Evolutionary conservation across 2,113 vertebrate genomes (phyloP).

Genomic region (Poeciliopsis turrubarensis): DNA sequence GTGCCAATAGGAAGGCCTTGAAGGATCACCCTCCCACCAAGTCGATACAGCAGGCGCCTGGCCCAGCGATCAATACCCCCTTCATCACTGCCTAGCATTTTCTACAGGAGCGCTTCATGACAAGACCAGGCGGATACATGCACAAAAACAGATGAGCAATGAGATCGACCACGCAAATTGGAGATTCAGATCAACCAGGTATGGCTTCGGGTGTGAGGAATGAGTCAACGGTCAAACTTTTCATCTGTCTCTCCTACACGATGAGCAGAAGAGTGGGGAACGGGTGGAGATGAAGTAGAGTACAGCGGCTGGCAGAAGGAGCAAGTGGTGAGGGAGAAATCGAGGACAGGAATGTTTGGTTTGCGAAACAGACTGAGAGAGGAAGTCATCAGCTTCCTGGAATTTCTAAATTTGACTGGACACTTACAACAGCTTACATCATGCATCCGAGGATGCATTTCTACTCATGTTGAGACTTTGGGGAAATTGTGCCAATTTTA

Average conservation of each 20-base stretch:
- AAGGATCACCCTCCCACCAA: constrained; percentile 70
- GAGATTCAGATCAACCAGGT: constrained; percentile 11
- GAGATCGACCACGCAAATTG: constrained; percentile 12
- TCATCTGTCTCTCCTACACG: constrained; percentile 12
- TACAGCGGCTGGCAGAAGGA: constrained; percentile 22
- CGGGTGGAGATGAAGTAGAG: constrained; percentile 19
- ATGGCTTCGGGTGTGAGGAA: constrained; percentile 14
- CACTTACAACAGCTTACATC: constrained; percentile 50
- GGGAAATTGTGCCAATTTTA: constrained; percentile 7
- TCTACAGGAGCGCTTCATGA: constrained; percentile 51
- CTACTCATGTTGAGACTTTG: constrained; percentile 8
- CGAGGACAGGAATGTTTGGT: constrained; percentile 53
- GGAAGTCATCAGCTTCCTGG: constrained; percentile 68
- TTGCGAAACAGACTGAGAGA: constrained; percentile 50
- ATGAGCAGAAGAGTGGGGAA: constrained; percentile 10
- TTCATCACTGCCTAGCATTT: constrained; percentile 70
- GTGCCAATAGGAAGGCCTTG: constrained; percentile 76
- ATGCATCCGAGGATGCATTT: constrained; percentile 29
- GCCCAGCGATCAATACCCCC: constrained; percentile 70
- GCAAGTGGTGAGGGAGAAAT: constrained; percentile 41
- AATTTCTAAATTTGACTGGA: constrained; percentile 59
- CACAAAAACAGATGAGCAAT: constrained; percentile 10
- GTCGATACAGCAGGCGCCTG: constrained; percentile 75
- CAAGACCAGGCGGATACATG: constrained; percentile 31
- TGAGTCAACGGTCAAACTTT: constrained; percentile 42